phyloP scores from a whole-genome alignment of 2,113 vertebrate species.

The Puma concolor region DNA sequence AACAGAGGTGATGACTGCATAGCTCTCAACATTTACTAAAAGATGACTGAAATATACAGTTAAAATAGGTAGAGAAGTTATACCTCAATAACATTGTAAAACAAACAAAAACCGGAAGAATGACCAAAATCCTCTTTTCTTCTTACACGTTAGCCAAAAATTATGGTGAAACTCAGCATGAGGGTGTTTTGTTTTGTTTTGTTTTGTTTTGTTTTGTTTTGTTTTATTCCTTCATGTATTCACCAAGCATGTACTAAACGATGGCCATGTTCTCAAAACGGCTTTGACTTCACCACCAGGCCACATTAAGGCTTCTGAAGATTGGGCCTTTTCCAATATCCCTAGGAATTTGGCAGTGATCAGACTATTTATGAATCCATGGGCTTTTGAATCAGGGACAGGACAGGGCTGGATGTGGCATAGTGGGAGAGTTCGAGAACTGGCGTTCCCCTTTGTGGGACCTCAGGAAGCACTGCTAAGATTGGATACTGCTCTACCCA shows the following conservation, averaged over 20 bases:
- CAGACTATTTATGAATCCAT: neutral
- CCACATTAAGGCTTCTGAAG: neutral
- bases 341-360: constrained; percentile 7
- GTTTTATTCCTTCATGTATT: neutral
- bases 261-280: neutral
- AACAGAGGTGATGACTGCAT: neutral
- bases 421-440: neutral
- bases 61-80: neutral
- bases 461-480: neutral
- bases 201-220: neutral
- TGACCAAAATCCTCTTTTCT: neutral
- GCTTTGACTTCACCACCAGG: neutral
- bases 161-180: neutral
- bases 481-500: neutral
- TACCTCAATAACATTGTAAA: neutral
- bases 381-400: neutral
- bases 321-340: neutral
- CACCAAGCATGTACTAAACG: neutral
- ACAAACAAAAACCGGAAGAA: neutral
- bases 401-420: neutral
- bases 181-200: neutral
- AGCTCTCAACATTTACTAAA: neutral
- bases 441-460: accelerated
- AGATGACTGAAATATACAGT: neutral
- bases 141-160: neutral